phyloP scores from a whole-genome alignment of 2,797 vertebrate genomes.

The Oceanodroma leucorhoa region DNA sequence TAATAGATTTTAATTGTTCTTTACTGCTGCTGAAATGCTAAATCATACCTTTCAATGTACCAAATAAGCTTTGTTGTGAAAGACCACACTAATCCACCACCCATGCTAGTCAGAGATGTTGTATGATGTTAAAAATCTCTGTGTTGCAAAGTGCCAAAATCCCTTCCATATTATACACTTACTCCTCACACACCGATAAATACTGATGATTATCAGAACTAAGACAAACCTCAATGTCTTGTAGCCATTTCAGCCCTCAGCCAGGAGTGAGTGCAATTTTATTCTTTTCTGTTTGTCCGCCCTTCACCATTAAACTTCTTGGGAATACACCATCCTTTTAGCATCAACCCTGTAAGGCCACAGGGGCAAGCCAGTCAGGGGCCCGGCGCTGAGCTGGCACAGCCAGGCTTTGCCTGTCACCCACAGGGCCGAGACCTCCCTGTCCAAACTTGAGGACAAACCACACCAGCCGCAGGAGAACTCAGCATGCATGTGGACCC shows the following conservation, averaged over 20 bases:
- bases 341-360: not conserved
- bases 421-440: not conserved
- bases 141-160: not conserved
- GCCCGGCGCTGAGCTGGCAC: accelerated
- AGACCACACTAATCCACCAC: not conserved
- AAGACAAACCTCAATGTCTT: not conserved
- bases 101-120: not conserved
- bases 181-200: not conserved
- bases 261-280: not conserved
- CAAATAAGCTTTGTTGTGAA: not conserved
- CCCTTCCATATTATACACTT: not conserved
- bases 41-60: not conserved
- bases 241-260: not conserved
- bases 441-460: not conserved
- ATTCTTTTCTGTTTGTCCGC: not conserved
- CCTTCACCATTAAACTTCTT: not conserved
- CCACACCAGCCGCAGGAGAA: not conserved
- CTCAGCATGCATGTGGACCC: not conserved
- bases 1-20: not conserved
- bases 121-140: not conserved
- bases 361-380: not conserved
- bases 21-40: not conserved
- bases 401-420: not conserved
- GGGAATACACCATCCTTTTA: not conserved
- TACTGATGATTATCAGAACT: not conserved